A percentile compares a stretch with the other conserved stretches of the same genome.
Evolutionary conservation across 2,113 vertebrate species (phyloP).

Genomic region (Benitochromis conjunctus): DNA sequence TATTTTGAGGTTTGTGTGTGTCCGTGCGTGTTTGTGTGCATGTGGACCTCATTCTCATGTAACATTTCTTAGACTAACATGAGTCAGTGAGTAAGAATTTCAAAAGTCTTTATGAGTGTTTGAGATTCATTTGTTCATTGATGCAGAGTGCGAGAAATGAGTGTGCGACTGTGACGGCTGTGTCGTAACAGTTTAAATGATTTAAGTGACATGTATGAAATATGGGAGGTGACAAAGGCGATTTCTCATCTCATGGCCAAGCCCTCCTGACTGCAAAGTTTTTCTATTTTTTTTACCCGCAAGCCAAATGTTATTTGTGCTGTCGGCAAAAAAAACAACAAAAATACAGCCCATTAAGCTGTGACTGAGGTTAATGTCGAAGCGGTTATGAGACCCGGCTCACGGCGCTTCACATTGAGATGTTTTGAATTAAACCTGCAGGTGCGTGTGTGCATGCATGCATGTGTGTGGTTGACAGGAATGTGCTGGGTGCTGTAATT

Average conservation of each 20-base stretch:
- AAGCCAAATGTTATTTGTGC: not conserved
- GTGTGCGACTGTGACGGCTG: not conserved
- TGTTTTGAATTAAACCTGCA: conserved; percentile 48
- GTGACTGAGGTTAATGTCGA: not conserved
- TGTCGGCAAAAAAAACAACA: not conserved
- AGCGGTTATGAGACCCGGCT: not conserved
- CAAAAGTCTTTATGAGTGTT: conserved; percentile 43
- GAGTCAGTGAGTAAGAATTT: conserved; percentile 56
- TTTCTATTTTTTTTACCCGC: not conserved
- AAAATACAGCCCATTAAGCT: not conserved
- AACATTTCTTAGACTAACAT: conserved; percentile 45
- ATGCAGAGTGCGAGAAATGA: conserved; percentile 24
- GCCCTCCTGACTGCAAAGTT: not conserved
- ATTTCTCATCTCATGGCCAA: conserved; percentile 10
- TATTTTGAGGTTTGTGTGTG: conserved; percentile 16
- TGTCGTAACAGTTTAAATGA: not conserved
- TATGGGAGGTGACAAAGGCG: not conserved
- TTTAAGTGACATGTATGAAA: conserved; percentile 27
- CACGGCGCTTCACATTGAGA: not conserved
- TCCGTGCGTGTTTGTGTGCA: conserved; percentile 7
- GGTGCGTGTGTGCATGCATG: conserved; percentile 49
- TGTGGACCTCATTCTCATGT: conserved; percentile 19
- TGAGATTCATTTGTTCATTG: conserved; percentile 32
- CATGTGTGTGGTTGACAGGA: conserved; percentile 65
- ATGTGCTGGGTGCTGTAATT: conserved; percentile 72